Conservation (phyloP, 30 jellyfish, hydroid and myxozoan genomes). For the Haliclystus octoradiatus region DNA sequence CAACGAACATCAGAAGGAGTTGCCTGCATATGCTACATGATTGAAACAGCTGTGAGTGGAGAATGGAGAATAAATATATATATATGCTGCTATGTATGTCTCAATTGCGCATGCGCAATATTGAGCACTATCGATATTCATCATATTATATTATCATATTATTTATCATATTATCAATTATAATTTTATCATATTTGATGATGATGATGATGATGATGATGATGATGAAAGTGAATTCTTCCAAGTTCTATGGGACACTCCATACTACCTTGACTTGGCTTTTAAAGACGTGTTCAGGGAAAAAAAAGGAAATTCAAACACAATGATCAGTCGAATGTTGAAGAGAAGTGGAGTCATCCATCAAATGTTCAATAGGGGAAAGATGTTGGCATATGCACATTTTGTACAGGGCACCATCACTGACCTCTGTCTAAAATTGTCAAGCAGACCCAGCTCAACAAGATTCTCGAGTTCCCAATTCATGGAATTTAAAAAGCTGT, state of each 20-base stretch:
- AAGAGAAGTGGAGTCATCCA: slow-evolving; percentile 3
- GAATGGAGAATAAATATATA: too few species aligned
- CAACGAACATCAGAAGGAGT: too few species aligned
- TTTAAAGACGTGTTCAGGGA: slow-evolving; percentile 16
- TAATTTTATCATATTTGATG: too few species aligned
- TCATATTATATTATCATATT: too few species aligned
- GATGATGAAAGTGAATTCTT: not conserved
- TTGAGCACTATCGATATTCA: too few species aligned
- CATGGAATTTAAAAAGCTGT: slow-evolving; percentile 20
- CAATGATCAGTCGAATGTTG: slow-evolving; percentile 5
- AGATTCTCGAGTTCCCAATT: slow-evolving; percentile 18
- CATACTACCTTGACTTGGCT: slow-evolving; percentile 13
- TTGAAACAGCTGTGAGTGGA: too few species aligned
- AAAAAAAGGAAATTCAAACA: slow-evolving; percentile 4
- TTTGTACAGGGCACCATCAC: not conserved
- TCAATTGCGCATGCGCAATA: too few species aligned
- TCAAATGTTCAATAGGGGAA: slow-evolving; percentile 13
- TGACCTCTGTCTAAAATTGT: not conserved
- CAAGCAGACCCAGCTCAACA: slow-evolving; percentile 32
- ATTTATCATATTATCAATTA: too few species aligned
- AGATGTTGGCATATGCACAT: slow-evolving; percentile 10
- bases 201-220: too few species aligned
- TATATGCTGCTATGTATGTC: too few species aligned
- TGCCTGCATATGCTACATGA: too few species aligned
- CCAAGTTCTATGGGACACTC: slow-evolving; percentile 20